Evolutionary conservation across 2,797 vertebrate species (phyloP), one percentile per base, ranked within the genome.

Genomic region (Helarctos malayanus): DNA sequence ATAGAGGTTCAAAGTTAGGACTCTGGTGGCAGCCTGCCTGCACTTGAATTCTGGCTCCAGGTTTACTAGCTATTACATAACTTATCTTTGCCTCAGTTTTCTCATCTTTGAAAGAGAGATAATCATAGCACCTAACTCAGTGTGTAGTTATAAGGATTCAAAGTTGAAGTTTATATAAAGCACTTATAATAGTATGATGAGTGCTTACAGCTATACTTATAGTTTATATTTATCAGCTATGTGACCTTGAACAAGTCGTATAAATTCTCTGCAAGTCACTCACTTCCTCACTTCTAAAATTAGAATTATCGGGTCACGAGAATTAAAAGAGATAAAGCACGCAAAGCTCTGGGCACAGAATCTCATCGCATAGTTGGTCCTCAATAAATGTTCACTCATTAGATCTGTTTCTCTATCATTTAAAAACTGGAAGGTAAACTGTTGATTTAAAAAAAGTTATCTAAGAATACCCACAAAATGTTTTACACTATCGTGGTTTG

Each of bases 111-210:
- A 89, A 73, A 73, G 27, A 12, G 25, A 81, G 27, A 29, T 32
- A 63, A 69, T n/a, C 12, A 47, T 27, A 61, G 10, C 14, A 61
- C 7, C 38, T 80, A 32, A 8, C 13, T 89, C 15, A 78, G 19
- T 61, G 5, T 14, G 14, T n/a, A 54, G 45, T 38, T 59, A 8
- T 90, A 47, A 49, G 76, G 80, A 83, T 75, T 78, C n/a, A 91
- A 95, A 88, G 16, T 16, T 96, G 76, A 89, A 94, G 38, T 94
- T 18, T 84, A 65, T 49, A 41, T 49, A 71, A 84, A 91, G 35
- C 57, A 63, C 1, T 63, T 73, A 35, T n/a, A 21, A 89, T 18
- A 54, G 27, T 38, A 19, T 59, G 56, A 45, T 29, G 32, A 87
- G 9, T 1, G 25, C n/a, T 61, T 49, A 0, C 13, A n/a, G 11